Evolutionary conservation across 2,797 vertebrate genomes (phyloP).

Genomic region (Phoebastria nigripes): DNA sequence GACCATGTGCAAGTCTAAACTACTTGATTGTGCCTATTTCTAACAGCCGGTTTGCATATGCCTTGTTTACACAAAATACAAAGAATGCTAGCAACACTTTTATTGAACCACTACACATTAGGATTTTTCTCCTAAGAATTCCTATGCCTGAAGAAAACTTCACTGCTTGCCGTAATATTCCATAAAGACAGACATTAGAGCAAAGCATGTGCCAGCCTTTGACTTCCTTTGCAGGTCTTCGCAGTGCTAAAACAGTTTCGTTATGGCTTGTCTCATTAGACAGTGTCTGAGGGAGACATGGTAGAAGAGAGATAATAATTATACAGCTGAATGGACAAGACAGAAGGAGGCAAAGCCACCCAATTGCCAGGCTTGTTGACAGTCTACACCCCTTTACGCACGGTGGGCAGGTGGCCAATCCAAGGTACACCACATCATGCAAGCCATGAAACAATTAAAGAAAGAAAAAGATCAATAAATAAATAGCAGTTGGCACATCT

Average conservation of each 20-base stretch:
- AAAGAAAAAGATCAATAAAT: slow-evolving; percentile 25
- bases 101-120: not conserved
- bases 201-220: not conserved
- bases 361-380: slow-evolving; percentile 27
- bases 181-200: not conserved
- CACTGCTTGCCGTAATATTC: not conserved
- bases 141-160: not conserved
- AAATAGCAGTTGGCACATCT: not conserved
- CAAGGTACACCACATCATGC: not conserved
- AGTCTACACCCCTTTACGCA: slow-evolving; percentile 11
- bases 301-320: not conserved
- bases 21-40: not conserved
- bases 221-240: not conserved
- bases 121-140: not conserved
- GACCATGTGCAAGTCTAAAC: not conserved
- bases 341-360: slow-evolving; percentile 36
- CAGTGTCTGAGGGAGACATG: not conserved
- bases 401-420: not conserved
- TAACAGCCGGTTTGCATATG: not conserved
- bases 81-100: not conserved
- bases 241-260: not conserved
- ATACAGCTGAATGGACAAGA: not conserved
- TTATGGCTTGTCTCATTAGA: not conserved
- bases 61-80: not conserved
- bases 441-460: not conserved